Conservation (phyloP, 2,113 vertebrate genomes). For the Canis aureus region DNA sequence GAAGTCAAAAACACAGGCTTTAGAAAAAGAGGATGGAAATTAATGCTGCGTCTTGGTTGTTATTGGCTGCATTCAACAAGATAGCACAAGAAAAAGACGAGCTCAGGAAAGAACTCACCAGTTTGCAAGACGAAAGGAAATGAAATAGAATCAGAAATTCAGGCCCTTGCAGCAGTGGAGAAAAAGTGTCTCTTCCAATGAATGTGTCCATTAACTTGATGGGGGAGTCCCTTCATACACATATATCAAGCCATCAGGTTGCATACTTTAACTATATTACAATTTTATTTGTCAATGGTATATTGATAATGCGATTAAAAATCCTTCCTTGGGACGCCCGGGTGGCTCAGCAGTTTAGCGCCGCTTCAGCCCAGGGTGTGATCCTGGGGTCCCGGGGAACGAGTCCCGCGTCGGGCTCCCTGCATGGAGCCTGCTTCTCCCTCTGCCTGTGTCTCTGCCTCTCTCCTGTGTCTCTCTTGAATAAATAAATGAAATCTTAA, state of each 20-base stretch:
- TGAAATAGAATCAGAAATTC: neutral
- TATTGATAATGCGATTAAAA: no score
- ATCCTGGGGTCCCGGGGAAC: no score
- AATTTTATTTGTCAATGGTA: neutral
- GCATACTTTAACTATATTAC: neutral
- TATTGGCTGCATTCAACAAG: neutral
- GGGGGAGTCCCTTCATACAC: neutral
- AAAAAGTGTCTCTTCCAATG: neutral
- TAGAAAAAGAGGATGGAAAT: neutral
- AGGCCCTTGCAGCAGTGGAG: neutral
- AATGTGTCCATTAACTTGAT: neutral
- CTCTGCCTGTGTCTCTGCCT: no score
- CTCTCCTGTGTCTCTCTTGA: no score
- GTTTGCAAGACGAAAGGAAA: neutral
- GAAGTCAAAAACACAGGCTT: neutral
- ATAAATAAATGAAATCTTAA: no score
- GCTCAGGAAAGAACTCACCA: neutral
- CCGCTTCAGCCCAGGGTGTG: no score
- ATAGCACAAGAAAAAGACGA: neutral
- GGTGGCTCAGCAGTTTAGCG: no score
- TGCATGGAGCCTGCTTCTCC: no score
- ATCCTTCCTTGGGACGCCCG: no score
- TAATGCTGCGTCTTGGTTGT: rapidly evolving
- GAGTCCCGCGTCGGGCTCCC: no score
- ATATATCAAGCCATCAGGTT: neutral